Base-by-base conservation (phyloP, 2,888 invertebrate genomes). In the Keiferia lycopersicella region DNA sequence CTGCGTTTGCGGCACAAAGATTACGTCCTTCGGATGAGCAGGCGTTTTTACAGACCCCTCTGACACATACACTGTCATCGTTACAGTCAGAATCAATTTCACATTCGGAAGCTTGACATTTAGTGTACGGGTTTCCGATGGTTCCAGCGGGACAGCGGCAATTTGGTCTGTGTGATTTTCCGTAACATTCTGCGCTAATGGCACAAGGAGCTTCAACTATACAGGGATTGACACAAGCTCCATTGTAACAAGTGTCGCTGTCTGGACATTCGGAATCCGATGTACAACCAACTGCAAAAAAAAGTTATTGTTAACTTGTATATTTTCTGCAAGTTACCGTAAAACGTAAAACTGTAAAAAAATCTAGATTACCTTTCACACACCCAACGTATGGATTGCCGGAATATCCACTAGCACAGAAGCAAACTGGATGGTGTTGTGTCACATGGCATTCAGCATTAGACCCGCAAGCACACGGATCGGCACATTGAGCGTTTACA, bases 361-460 rank as follows among this genome's bases (percentile, higher is more conserved):
- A n/a, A 3, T 38, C 26, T 57, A 3, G 41, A 50, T 63, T 91
- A 95, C 95, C 93, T 92, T 96, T 95, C 30, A 93, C 91, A 78
- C 98, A 98, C 61, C 96, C 96, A 64, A 93, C 92, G 85, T 96
- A 96, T 20, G 97, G 96, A 84, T 97, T 96, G 77, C 97, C 98
- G 50, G 96, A 96, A 83, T 94, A 97, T 61, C 96, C 97, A 45
- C 95, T 93, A 76, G 94, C 93, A 81, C 98, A 98, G 74, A 93
- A 95, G 81, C 98, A 98, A 16, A 96, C 95, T 16, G 97, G 96
- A 84, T 96, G 96, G 80, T 98, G 98, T 82, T 96, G 94, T 62
- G 94, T 91, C 12, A 98, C 96, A 66, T 92, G 92, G 80, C 98
- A 98, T 72, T 96, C 95, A 6, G 98, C 95, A 77, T 96, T 95